Evolutionary conservation across 2,113 vertebrate genomes (phyloP).

Genomic region (Lates calcarifer): DNA sequence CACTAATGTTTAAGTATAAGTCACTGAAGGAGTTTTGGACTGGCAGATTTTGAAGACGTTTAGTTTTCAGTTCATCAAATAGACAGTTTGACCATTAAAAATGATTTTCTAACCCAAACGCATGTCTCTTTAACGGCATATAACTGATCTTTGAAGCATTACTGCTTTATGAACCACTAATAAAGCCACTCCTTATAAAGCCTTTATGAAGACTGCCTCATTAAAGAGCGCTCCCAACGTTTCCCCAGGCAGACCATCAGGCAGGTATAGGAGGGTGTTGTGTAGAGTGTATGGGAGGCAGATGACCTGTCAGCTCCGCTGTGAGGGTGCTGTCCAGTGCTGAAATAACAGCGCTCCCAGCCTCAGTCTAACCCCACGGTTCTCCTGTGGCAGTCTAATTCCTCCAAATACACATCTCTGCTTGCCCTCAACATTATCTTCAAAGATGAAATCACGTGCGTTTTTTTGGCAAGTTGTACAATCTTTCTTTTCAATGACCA

Average conservation of each 20-base stretch:
- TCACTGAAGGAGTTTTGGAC: not conserved
- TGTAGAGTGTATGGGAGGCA: not conserved
- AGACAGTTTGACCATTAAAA: not conserved
- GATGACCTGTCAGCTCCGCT: not conserved
- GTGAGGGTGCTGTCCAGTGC: slow-evolving; percentile 18
- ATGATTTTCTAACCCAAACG: not conserved
- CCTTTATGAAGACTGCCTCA: too few relatives aligned
- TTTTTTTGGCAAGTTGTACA: not conserved
- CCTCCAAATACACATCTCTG: not conserved
- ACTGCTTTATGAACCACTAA: not conserved
- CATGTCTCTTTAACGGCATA: too few relatives aligned
- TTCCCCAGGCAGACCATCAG: not conserved
- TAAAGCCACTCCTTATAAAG: not conserved
- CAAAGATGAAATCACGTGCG: not conserved
- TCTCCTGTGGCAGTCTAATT: not conserved
- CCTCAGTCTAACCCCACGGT: not conserved
- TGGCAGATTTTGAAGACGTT: not conserved
- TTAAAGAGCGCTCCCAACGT: too few relatives aligned
- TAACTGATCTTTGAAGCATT: not conserved
- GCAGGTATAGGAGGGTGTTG: not conserved
- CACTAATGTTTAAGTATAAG: not conserved
- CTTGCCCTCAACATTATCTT: not conserved
- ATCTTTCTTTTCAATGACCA: not conserved
- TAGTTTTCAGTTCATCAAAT: not conserved
- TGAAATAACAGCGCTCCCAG: not conserved